Conservation (phyloP, 2,113 vertebrate species). For the Chascanopsetta lugubris region DNA sequence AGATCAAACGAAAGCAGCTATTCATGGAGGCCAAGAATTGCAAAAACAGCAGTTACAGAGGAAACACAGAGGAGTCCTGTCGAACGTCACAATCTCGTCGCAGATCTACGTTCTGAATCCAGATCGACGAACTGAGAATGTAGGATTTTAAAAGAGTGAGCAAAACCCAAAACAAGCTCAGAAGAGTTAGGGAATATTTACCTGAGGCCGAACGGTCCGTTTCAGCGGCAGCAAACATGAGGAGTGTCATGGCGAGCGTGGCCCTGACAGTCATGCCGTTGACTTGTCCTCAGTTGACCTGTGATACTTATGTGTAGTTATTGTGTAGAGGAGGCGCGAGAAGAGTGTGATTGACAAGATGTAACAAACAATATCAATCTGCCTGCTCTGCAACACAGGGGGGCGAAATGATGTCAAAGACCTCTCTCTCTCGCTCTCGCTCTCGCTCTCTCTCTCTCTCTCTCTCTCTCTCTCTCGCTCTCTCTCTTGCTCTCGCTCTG, state of each 20-base stretch:
- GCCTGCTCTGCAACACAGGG: background rate
- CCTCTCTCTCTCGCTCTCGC: background rate
- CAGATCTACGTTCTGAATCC: background rate
- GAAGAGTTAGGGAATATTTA: conserved; percentile 19
- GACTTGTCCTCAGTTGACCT: background rate
- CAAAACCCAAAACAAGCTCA: background rate
- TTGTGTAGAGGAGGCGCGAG: rapidly evolving
- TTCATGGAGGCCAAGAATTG: too few relatives aligned
- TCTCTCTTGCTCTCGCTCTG: conserved; percentile 22
- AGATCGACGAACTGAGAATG: background rate
- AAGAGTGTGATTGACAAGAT: rapidly evolving
- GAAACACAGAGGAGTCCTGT: background rate
- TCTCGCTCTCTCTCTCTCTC: conserved; percentile 23
- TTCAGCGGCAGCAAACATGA: conserved; percentile 4
- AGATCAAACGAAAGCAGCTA: too few relatives aligned
- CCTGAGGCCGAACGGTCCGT: background rate
- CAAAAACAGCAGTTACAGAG: rapidly evolving
- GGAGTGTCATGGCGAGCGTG: background rate
- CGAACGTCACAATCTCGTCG: background rate
- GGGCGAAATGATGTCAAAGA: background rate
- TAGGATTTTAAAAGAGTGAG: background rate
- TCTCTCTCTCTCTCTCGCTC: background rate
- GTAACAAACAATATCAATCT: background rate
- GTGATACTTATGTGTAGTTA: background rate
- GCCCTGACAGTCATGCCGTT: conserved; percentile 18